Base-by-base conservation (phyloP, 2,797 vertebrate species). In the Echiichthys vipera region DNA sequence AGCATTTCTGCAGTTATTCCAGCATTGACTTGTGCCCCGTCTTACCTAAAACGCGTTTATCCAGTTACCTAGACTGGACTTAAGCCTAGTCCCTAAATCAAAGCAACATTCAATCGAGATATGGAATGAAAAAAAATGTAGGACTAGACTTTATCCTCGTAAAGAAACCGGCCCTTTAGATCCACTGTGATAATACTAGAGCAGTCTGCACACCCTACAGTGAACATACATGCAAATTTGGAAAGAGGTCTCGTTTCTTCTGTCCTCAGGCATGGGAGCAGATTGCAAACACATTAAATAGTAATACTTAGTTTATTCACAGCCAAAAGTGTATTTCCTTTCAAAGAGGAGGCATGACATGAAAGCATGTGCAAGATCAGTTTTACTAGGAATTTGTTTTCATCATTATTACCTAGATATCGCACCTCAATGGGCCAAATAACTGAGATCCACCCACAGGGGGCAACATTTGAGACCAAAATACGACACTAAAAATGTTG, bases 241-340 rank as follows among this genome's bases (percentile, higher is more conserved):
- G 64, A 74, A 40, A 74, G 57, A 57, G 11, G 56, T 53, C 65
- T 54, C 64, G 74, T 84, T 81, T 83, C 74, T 27, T 74, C 51
- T 87, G 67, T 86, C 93, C 81, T 86, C 61, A 4, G 91, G 93
- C 89, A 74, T 81, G 59, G 84, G 78, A 87, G 71, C 93, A 94
- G 89, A 93, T 87, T 92, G 90, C 79, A 84, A 71, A 82, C 67
- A 63, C 77, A 89, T 84, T 83, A 88, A 93, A 92, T 89, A 90
- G 82, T 93, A 86, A 87, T 82, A 64, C 14, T 68, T 81, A 45
- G 71, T 69, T 75, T 49, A 83, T 83, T 84, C 75, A 72, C 65
- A 80, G 79, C 67, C 89, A 90, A 84, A 85, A 50, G 57, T 68
- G 22, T 54, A 57, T 12, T 14, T 63, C 59, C 55, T 75, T 70